Evolutionary conservation across 1,140 invertebrate species (phyloP), one percentile per base, ranked within the genome.

Genomic region (Caenorhabditis remanei): DNA sequence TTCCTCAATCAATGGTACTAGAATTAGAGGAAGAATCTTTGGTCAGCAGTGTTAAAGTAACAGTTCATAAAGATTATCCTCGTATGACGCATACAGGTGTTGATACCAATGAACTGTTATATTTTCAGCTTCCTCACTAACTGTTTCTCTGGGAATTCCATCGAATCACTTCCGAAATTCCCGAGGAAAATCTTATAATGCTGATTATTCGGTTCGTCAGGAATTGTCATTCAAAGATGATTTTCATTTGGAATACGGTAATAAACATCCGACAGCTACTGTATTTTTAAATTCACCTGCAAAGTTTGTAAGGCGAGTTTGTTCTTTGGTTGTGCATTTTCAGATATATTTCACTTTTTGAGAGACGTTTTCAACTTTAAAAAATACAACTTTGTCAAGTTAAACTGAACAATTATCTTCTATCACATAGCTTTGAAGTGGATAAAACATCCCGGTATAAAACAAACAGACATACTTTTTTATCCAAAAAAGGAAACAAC

Each of bases 41-140:
- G 2, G 71, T 79, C 13, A 79, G 71, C 21, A 79, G 71, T 50
- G 46, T 79, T 24, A 79, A 79, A 19, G 6, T 79, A 5, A 50
- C 41, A 19, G 71, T 79, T 24, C 71, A 79, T n/a, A 79, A 79
- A 13, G 71, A 79, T 24, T 79, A 79, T 79, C 71, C 71, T n/a
- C 71, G 71, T 79, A 71, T 21, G 11, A 32, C 3, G 8, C 8
- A 46, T 46, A 75, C 5, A 53, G 11, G 21, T 24, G 14, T 1
- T 79, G 5, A 19, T 9, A 4, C 13, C 4, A 50, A 50, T 21
- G 13, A 24, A 13, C 50, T 21, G 5, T 4, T 24, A 32, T 19
- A 63, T 71, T 71, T 79, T 53, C 71, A 79, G 71, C 71, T 14
- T 79, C 71, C 0, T 79, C 71, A 8, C 24, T 79, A n/a, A 79